These are phyloP conservation scores for Alosa alosa DNA, from an alignment of 2,113 vertebrate species.

Conservation along the genomic window DNA sequence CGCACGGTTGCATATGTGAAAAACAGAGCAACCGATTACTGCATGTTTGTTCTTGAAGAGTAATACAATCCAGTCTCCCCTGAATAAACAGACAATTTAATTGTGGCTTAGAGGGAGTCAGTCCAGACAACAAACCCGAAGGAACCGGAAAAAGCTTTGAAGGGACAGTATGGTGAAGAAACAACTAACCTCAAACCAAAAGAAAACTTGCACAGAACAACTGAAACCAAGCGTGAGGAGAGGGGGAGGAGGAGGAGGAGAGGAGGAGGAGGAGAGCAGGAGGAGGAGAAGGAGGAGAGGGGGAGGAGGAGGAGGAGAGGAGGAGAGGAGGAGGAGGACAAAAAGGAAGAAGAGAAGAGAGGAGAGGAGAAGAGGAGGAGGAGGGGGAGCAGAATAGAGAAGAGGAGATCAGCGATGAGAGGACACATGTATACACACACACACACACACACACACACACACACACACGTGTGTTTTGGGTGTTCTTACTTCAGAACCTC, in stretches of 20 bases:
- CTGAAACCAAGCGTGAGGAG: too few relatives aligned
- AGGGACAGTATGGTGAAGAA: too few relatives aligned
- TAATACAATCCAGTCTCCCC: slow-evolving; percentile 67
- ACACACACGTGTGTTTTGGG: not conserved
- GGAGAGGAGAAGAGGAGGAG: too few relatives aligned
- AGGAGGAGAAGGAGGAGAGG: not conserved
- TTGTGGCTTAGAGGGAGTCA: slow-evolving; percentile 59
- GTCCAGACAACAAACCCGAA: not conserved
- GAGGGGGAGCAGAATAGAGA: not conserved
- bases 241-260: not conserved
- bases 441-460: not conserved
- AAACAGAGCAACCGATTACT: slow-evolving; percentile 71
- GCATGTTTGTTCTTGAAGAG: slow-evolving; percentile 70
- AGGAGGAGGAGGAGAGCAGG: not conserved
- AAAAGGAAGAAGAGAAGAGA: slow-evolving; percentile 34
- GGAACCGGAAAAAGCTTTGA: too few relatives aligned
- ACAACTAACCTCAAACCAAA: too few relatives aligned
- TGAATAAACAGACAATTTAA: slow-evolving; percentile 71
- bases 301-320: too few relatives aligned
- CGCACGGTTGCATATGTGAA: slow-evolving; percentile 72
- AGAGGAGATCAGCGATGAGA: slow-evolving; percentile 5
- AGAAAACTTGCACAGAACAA: too few relatives aligned
- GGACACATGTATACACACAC: not conserved
- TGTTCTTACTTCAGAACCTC: slow-evolving; percentile 57
- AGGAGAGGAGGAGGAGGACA: too few relatives aligned